Percentiles rank a stretch among this genome's conserved stretches.
phyloP scores from a whole-genome alignment of 1,140 invertebrate genomes.

The Listronotus oregonensis region DNA sequence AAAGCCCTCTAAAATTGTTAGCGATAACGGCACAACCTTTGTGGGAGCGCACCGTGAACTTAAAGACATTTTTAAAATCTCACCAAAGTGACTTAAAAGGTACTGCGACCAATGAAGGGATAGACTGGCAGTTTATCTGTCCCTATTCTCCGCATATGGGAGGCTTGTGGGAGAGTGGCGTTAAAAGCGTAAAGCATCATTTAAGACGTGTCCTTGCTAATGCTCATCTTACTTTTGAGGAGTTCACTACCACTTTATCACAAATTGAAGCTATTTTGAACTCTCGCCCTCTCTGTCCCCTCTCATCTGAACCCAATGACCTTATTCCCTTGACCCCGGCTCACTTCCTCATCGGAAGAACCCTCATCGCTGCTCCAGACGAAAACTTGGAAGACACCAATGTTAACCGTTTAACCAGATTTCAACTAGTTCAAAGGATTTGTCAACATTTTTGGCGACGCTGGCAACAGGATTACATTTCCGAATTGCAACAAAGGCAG shows the following conservation, averaged over 20 bases:
- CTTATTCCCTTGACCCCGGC: conserved; percentile 35
- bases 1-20: not conserved
- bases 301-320: conserved; percentile 11
- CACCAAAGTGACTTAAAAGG: not conserved
- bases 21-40: conserved; percentile 5
- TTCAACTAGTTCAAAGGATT: conserved; percentile 26
- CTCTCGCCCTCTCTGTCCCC: not conserved
- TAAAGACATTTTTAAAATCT: not conserved
- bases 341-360: conserved; percentile 40
- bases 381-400: conserved; percentile 10
- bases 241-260: not conserved
- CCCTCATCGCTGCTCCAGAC: conserved; percentile 21
- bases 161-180: not conserved
- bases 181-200: conserved; percentile 1
- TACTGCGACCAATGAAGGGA: not conserved
- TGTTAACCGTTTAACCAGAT: conserved; percentile 18
- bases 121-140: conserved; percentile 1
- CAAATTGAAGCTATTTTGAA: conserved; percentile 1
- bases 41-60: conserved; percentile 6
- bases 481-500: conserved; percentile 37
- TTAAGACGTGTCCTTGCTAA: not conserved
- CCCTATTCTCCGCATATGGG: not conserved
- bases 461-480: conserved; percentile 44
- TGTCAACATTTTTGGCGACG: conserved; percentile 45
- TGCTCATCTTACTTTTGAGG: not conserved